Conservation (phyloP, 2,113 vertebrate species). For the Motacilla alba region DNA sequence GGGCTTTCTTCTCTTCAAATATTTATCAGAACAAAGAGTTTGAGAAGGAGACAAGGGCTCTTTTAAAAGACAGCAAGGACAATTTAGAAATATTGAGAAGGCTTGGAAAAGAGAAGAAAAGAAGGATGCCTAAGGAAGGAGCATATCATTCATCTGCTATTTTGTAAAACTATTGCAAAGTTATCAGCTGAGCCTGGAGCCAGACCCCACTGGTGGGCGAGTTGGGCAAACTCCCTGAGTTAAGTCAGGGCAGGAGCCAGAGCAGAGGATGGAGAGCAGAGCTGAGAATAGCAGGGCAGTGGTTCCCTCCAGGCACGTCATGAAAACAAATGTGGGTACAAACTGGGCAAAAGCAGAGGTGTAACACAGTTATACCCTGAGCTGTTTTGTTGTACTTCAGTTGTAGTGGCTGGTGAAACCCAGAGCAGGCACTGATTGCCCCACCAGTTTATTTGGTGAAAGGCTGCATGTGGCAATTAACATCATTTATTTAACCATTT, state of each 20-base stretch:
- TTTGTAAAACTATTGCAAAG: neutral
- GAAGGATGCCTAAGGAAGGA: neutral
- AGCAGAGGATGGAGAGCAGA: neutral
- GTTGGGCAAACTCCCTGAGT: neutral
- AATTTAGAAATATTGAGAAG: neutral
- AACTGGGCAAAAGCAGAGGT: neutral
- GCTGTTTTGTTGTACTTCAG: neutral
- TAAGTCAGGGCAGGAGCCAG: neutral
- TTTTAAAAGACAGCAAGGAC: neutral
- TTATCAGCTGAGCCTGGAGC: neutral
- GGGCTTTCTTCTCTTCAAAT: conserved; percentile 2
- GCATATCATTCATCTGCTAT: neutral
- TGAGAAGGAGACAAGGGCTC: neutral
- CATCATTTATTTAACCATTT: neutral
- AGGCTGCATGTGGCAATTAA: neutral
- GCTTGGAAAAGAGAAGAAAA: neutral
- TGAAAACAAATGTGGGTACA: neutral
- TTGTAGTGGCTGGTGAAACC: neutral
- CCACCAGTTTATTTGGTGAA: neutral
- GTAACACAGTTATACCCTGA: neutral
- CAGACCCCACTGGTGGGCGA: accelerated
- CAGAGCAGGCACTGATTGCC: neutral
- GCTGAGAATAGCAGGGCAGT: neutral
- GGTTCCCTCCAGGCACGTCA: neutral
- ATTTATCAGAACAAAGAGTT: neutral